Conservation (phyloP, 2,888 invertebrate genomes). For the Myopa testacea region DNA sequence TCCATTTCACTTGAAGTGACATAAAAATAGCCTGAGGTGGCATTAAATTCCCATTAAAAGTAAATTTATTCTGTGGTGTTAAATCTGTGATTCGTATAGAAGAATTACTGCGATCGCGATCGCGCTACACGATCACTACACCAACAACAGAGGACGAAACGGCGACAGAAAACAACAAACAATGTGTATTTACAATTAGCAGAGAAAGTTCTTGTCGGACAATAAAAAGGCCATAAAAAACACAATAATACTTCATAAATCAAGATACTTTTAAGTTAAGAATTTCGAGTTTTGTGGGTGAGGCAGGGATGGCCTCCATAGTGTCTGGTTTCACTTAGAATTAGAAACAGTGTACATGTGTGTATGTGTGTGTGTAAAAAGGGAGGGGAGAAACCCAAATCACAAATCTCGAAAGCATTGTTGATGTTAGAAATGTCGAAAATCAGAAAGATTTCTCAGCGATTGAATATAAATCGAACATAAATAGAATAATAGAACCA, state of each 20-base stretch:
- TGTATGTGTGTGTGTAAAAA: too few species aligned
- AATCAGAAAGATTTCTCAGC: not conserved
- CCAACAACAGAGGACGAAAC: not conserved
- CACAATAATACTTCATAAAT: conserved; percentile 58
- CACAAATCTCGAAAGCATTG: too few species aligned
- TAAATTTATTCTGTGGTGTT: not conserved
- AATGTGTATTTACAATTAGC: conserved; percentile 58
- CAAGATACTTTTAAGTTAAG: conserved; percentile 31
- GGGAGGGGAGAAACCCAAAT: too few species aligned
- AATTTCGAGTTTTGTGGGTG: not conserved
- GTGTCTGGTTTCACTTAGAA: too few species aligned
- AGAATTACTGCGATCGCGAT: too few species aligned
- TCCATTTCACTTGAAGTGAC: conserved; percentile 47
- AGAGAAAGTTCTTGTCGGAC: conserved; percentile 57
- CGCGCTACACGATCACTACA: too few species aligned
- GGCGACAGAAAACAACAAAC: conserved; percentile 17
- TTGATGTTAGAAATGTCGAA: not conserved
- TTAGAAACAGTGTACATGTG: too few species aligned
- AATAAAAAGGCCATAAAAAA: conserved; percentile 4
- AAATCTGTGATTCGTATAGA: too few species aligned
- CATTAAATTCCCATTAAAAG: conserved; percentile 49
- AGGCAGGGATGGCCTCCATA: too few species aligned
- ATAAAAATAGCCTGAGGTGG: conserved; percentile 47
- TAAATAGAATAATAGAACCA: too few species aligned
- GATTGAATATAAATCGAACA: too few species aligned